phyloP scores from a whole-genome alignment of 2,113 vertebrate species.

The Antechinus flavipes region DNA sequence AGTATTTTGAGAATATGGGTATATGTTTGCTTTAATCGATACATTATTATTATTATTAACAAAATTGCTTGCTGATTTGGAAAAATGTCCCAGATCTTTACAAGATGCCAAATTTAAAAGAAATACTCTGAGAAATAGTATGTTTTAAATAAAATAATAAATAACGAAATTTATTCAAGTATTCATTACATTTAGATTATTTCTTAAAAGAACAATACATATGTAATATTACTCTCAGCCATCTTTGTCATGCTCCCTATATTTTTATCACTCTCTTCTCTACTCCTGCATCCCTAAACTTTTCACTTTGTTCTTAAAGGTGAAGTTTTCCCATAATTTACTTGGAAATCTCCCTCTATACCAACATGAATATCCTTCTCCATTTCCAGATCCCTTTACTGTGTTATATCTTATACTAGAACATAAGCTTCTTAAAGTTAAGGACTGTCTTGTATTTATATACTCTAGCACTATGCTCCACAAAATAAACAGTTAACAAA shows the following conservation, averaged over 20 bases:
- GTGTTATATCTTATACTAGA: not conserved
- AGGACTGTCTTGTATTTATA: not conserved
- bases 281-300: not conserved
- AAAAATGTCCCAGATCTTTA: constrained; percentile 27
- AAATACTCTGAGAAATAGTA: constrained; percentile 41
- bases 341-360: not conserved
- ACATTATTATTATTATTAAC: constrained; percentile 41
- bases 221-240: not conserved
- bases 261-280: not conserved
- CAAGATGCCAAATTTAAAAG: constrained; percentile 52
- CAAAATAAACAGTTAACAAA: not conserved
- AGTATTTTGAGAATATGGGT: constrained; percentile 27
- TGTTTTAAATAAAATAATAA: constrained; percentile 49
- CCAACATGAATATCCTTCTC: not conserved
- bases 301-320: not conserved
- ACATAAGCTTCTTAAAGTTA: not conserved
- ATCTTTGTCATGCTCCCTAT: not conserved
- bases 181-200: not conserved
- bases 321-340: not conserved
- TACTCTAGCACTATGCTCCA: not conserved
- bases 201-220: not conserved
- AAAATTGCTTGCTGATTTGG: constrained; percentile 1
- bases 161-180: constrained; percentile 32
- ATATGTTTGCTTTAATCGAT: constrained; percentile 36
- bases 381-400: not conserved